Base-by-base conservation (phyloP, 1,140 invertebrate genomes). In the Neoseiulus cucumeris region DNA sequence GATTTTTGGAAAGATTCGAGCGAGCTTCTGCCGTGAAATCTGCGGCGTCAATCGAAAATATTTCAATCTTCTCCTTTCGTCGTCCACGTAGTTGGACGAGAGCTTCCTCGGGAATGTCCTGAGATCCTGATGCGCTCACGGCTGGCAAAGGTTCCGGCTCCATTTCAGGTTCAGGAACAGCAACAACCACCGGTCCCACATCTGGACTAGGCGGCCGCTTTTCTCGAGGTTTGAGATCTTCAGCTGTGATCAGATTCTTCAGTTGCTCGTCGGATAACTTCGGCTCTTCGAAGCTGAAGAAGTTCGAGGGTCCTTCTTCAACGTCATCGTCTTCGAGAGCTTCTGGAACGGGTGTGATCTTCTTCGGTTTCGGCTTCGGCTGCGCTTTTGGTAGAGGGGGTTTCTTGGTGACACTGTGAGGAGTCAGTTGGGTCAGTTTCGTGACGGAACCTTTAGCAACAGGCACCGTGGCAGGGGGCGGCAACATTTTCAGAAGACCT, bases 261-360 rank as follows among this genome's bases (percentile, higher is more conserved):
- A 59, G 25, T 25, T 59, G 51, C 25, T 59, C 51, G 4, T 59
- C 51, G 12, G 51, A 59, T 59, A 59, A 25, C 9, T 59, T 59
- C 22, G 51, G 51, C 22, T 59, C 51, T 4, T 59, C 51, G 33
- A 59, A 59, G 51, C 51, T 59, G 51, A 59, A 59, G 51, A 59
- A 59, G 4, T 12, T 59, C 25, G 14, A 29, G 1, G 14, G 25
- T 33, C 14, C 25, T 14, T 25, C 14, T 2, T 20, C 51, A 25
- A 17, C 51, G 14, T 25, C 51, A 59, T 59, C 14, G 9, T 17
- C 51, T 20, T 47, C 28, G 14, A 20, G 18, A 2, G 5, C 51
- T 29, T 59, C 33, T 4, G 51, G 12, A 25, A 1, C 33, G 0
- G 51, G 33, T 9, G 33, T 9, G 33, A 39, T 4, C 33, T 39